Percentiles rank a stretch among this genome's conserved stretches.
Evolutionary conservation across 2,113 vertebrate species (phyloP).

Genomic region (Misgurnus mizolepis): DNA sequence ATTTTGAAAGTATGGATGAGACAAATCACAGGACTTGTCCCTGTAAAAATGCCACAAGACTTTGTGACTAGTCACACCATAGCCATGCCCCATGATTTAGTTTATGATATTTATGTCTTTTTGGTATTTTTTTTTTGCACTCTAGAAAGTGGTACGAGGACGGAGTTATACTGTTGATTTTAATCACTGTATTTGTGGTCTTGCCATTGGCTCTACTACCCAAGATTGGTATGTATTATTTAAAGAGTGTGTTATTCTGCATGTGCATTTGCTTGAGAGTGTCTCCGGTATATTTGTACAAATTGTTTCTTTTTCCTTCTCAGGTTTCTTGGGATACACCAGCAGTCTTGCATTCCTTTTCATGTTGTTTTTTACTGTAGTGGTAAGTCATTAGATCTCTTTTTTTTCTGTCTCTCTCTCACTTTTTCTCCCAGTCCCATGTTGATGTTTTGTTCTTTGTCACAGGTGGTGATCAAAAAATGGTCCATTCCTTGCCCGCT

Average conservation of each 20-base stretch:
- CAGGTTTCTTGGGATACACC: constrained; percentile 96
- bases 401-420: neutral
- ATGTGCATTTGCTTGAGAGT: neutral
- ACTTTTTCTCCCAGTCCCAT: neutral
- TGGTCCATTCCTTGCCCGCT: constrained; percentile 92
- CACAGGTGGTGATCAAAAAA: constrained; percentile 87
- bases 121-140: neutral
- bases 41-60: too few relatives aligned
- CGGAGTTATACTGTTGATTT: constrained; percentile 79
- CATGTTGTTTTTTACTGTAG: constrained; percentile 89
- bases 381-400: constrained; percentile 78
- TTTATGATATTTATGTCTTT: neutral
- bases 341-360: constrained; percentile 94
- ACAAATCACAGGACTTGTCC: too few relatives aligned
- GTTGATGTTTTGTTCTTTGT: neutral
- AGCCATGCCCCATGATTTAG: neutral
- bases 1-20: too few relatives aligned
- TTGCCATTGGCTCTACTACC: constrained; percentile 89
- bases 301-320: constrained; percentile 68
- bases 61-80: too few relatives aligned
- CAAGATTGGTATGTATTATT: constrained; percentile 83
- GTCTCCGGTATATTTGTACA: neutral
- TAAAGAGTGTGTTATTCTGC: neutral
- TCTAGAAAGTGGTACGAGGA: constrained; percentile 86
- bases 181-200: constrained; percentile 82